These are phyloP conservation scores for Bergia puertoricense DNA, from an alignment of 92 coral and sea anemone genomes.

Conservation along the genomic window DNA sequence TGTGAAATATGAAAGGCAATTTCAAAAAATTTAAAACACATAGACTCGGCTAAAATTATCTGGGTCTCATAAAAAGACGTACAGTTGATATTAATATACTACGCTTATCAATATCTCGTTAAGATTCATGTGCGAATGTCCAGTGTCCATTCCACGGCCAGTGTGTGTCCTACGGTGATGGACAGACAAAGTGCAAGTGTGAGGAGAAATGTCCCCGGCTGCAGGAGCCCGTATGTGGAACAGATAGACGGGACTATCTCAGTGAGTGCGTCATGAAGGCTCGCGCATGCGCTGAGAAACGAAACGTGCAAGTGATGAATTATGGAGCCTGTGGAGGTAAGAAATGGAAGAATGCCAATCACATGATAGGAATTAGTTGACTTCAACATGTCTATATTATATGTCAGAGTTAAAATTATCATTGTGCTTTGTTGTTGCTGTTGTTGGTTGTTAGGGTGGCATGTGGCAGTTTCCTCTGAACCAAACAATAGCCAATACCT, in stretches of 20 bases:
- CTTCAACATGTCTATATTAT: too few relatives aligned
- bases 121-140: slow-evolving; percentile 89
- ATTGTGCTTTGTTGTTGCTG: too few relatives aligned
- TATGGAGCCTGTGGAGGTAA: slow-evolving; percentile 84
- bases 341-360: neutral
- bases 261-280: slow-evolving; percentile 84
- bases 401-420: too few relatives aligned
- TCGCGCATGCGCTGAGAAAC: slow-evolving; percentile 72
- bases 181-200: slow-evolving; percentile 79
- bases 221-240: slow-evolving; percentile 91
- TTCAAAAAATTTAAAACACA: too few relatives aligned
- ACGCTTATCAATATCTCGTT: neutral
- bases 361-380: neutral
- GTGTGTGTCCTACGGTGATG: slow-evolving; percentile 86
- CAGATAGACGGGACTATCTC: slow-evolving; percentile 79
- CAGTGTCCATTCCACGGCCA: slow-evolving; percentile 76
- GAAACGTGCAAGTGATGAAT: slow-evolving; percentile 59
- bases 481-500: too few relatives aligned
- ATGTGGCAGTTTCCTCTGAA: too few relatives aligned
- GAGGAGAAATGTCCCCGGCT: slow-evolving; percentile 69
- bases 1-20: too few relatives aligned
- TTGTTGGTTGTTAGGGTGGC: too few relatives aligned
- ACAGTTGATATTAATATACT: neutral
- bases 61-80: too few relatives aligned
- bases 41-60: too few relatives aligned